Evolutionary conservation across 2,888 invertebrate genomes (phyloP).

Genomic region (Anodontia alba): DNA sequence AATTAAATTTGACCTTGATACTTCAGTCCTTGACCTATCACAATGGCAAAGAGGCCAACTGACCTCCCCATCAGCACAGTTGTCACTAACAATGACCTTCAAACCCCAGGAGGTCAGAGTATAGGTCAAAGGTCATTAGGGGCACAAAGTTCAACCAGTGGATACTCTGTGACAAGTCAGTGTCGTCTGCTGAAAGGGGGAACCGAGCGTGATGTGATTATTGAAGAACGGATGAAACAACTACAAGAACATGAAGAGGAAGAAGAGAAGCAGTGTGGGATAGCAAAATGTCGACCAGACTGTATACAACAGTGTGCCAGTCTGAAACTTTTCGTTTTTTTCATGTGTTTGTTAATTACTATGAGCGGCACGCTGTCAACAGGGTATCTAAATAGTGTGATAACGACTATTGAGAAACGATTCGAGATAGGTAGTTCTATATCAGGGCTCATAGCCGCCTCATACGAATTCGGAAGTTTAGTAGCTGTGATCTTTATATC

Average conservation of each 20-base stretch:
- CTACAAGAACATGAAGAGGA: slow-evolving; percentile 24
- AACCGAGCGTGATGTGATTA: slow-evolving; percentile 69
- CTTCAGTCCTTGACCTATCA: slow-evolving; percentile 13
- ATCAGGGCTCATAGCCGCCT: slow-evolving; percentile 96
- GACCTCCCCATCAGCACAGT: slow-evolving; percentile 28
- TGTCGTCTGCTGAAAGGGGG: slow-evolving; percentile 67
- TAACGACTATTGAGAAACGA: slow-evolving; percentile 98
- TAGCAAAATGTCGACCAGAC: slow-evolving; percentile 93
- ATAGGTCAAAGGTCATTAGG: slow-evolving; percentile 70
- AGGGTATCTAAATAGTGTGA: slow-evolving; percentile 88
- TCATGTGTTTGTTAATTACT: slow-evolving; percentile 81
- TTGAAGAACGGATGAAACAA: slow-evolving; percentile 56
- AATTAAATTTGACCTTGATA: not conserved
- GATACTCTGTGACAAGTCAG: slow-evolving; percentile 73
- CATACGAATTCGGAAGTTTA: slow-evolving; percentile 96
- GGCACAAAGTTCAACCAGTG: slow-evolving; percentile 73
- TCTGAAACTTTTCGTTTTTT: slow-evolving; percentile 88
- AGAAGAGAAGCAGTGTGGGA: slow-evolving; percentile 90
- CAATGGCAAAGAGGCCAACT: slow-evolving; percentile 42
- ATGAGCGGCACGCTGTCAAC: slow-evolving; percentile 83
- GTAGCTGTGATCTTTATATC: slow-evolving; percentile 98
- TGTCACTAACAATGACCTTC: slow-evolving; percentile 42
- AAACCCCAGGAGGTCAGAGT: slow-evolving; percentile 71
- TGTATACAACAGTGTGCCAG: slow-evolving; percentile 95
- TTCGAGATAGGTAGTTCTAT: slow-evolving; percentile 96